Base-by-base conservation (phyloP, 2,888 invertebrate genomes). In the Neoitamus cyanurus region DNA sequence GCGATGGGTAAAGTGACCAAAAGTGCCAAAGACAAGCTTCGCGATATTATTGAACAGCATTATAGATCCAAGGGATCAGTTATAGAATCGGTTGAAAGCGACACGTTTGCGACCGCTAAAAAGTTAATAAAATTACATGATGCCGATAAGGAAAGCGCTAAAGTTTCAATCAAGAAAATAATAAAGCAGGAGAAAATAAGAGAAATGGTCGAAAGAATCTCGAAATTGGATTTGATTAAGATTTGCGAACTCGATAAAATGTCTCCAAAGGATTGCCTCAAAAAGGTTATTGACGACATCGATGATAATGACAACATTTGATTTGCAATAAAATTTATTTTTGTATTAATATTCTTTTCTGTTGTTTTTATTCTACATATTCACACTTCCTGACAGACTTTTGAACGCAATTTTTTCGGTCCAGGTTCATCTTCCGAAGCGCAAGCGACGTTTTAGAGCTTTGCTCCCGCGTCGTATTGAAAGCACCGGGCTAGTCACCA, bases 221-320 rank as follows among this genome's bases (percentile, higher is more conserved):
- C 91, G 87, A 87, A 89, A 84, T 88, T 92, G 91, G 90, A 92
- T 90, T 86, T 92, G 89, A 89, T 90, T 86, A 88, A 92, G 89
- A 89, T 92, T 89, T 89, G 91, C 90, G 89, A 92, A 90, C 86
- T 92, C 90, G 88, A 93, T 90, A 88, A 92, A 90, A 88, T 92
- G 87, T 88, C 93, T 88, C 91, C 92, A 87, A 88, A 93, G 90
- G 89, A 92, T 90, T 90, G 91, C 88, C 85, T 93, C 86, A 90
- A 93, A 89, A 89, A 91, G 89, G 89, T 91, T 87, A 89, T 92
- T 89, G 88, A 93, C 89, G 89, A 90, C 88, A 87, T 92, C 88
- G 90, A 90, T 90, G 88, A 91, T 86, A 88, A 87, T 85, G 89
- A 88, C 15, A 85, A 82, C 28, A 83, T 72, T 46, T 72, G 15